phyloP scores from a whole-genome alignment of 2,113 vertebrate species.

The Corythaixoides concolor region DNA sequence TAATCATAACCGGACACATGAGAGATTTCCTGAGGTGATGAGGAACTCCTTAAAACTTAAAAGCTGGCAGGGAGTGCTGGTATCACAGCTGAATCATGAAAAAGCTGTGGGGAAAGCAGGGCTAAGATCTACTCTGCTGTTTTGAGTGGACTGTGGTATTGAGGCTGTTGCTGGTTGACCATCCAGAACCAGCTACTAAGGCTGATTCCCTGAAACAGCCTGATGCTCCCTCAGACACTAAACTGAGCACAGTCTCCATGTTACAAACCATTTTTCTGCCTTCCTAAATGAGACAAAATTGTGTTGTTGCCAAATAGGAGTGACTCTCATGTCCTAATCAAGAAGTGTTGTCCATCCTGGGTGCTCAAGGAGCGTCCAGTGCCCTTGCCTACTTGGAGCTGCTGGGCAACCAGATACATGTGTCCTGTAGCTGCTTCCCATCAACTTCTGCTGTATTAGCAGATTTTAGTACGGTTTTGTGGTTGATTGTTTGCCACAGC shows the following conservation, averaged over 20 bases:
- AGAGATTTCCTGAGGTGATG: conserved; percentile 24
- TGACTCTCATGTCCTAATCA: not conserved
- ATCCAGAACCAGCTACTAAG: not conserved
- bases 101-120: not conserved
- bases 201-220: not conserved
- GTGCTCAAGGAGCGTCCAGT: not conserved
- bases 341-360: not conserved
- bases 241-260: not conserved
- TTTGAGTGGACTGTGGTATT: not conserved
- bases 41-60: not conserved
- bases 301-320: not conserved
- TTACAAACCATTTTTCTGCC: not conserved
- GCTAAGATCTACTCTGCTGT: not conserved
- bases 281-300: not conserved
- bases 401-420: not conserved
- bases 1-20: not conserved
- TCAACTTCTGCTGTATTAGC: not conserved
- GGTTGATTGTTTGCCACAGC: not conserved
- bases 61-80: not conserved
- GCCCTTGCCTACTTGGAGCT: not conserved
- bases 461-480: not conserved
- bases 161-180: not conserved
- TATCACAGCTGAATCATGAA: not conserved
- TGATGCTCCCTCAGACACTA: not conserved
- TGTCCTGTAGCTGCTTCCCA: not conserved